Evolutionary conservation across 2,113 vertebrate genomes (phyloP).

Genomic region (Plotosus lineatus): DNA sequence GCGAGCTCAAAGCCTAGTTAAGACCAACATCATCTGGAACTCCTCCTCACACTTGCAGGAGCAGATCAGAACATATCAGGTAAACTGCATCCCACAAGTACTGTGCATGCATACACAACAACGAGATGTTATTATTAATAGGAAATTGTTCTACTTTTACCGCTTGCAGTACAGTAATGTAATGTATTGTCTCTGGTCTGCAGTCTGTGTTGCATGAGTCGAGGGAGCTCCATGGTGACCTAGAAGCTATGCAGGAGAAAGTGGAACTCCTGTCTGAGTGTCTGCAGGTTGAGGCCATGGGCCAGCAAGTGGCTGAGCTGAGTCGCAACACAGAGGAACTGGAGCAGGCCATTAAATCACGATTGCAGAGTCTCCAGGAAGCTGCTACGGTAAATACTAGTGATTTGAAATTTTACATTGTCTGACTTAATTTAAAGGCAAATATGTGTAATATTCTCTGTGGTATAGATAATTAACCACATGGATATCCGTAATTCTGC

Average conservation of each 20-base stretch:
- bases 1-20: conserved; percentile 83
- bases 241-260: conserved; percentile 88
- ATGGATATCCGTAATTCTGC: neutral
- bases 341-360: conserved; percentile 79
- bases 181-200: conserved; percentile 26
- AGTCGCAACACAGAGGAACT: conserved; percentile 81
- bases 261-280: conserved; percentile 79
- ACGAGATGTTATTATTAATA: neutral
- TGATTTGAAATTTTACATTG: conserved; percentile 13
- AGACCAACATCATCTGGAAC: conserved; percentile 84
- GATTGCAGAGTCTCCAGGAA: conserved; percentile 86
- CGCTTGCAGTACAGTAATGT: neutral
- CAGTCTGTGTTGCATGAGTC: conserved; percentile 90
- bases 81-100: conserved; percentile 53
- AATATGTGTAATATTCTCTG: neutral
- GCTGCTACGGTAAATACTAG: conserved; percentile 83
- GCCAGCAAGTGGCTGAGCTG: conserved; percentile 86
- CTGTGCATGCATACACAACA: neutral
- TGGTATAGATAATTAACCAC: neutral
- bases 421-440: neutral
- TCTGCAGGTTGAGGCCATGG: conserved; percentile 80
- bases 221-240: conserved; percentile 82
- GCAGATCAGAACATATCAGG: conserved; percentile 87
- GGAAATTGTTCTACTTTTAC: neutral
- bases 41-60: conserved; percentile 88